Evolutionary conservation across 1,140 invertebrate genomes (phyloP).

Genomic region (Periplaneta americana): DNA sequence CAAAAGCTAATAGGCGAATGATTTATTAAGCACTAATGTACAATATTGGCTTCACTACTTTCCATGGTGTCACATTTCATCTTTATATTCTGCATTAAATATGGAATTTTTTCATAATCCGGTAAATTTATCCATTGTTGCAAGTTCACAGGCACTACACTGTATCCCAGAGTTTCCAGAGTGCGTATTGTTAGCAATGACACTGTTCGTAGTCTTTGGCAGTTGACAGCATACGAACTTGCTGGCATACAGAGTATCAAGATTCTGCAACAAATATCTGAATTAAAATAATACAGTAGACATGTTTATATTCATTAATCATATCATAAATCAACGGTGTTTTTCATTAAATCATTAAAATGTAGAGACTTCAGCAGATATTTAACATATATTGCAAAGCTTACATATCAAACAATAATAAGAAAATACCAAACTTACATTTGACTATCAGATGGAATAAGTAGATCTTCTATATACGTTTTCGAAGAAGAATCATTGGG

Average conservation of each 20-base stretch:
- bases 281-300: too few species aligned
- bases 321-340: too few species aligned
- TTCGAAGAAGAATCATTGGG: constrained; percentile 18
- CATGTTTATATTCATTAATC: too few species aligned
- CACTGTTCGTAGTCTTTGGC: constrained; percentile 30
- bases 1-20: too few species aligned
- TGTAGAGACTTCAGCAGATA: too few species aligned
- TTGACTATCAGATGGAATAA: constrained; percentile 33
- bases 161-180: constrained; percentile 35
- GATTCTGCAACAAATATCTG: constrained; percentile 41
- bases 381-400: constrained; percentile 5
- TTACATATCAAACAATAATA: constrained; percentile 17
- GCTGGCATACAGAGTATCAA: constrained; percentile 33
- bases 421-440: constrained; percentile 34
- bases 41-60: neutral
- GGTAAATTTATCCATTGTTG: constrained; percentile 35
- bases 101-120: constrained; percentile 43
- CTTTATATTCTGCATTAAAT: constrained; percentile 36
- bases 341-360: too few species aligned
- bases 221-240: constrained; percentile 37
- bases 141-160: constrained; percentile 35
- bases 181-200: constrained; percentile 32
- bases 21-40: neutral
- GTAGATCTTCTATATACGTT: constrained; percentile 36
- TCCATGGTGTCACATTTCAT: constrained; percentile 3